Percentiles rank a stretch among this genome's conserved stretches.
Conservation (phyloP, 2,888 invertebrate species). For the Thereva unica region DNA sequence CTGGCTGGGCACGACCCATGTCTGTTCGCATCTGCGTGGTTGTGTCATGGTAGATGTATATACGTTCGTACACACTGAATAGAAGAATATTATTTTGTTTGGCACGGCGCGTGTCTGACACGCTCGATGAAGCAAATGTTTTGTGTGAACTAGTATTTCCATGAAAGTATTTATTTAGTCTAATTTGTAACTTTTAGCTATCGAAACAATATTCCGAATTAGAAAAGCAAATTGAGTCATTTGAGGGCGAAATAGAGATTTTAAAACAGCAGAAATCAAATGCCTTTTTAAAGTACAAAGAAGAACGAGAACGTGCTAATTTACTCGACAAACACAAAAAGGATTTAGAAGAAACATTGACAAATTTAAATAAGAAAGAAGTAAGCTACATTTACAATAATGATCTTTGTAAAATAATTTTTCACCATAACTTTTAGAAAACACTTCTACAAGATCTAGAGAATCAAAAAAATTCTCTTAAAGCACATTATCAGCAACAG, state of each 20-base stretch:
- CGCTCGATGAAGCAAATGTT: no score
- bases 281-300: constrained; percentile 61
- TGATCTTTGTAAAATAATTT: constrained; percentile 30
- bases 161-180: background rate
- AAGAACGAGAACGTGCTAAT: constrained; percentile 59
- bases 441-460: constrained; percentile 63
- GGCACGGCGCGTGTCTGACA: no score
- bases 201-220: constrained; percentile 64
- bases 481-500: constrained; percentile 78
- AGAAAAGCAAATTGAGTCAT: constrained; percentile 64
- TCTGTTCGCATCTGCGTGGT: no score
- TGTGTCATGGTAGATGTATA: no score
- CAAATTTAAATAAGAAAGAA: constrained; percentile 64
- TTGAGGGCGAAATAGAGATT: constrained; percentile 54
- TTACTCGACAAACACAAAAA: constrained; percentile 63
- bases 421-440: constrained; percentile 55
- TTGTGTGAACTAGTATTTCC: background rate
- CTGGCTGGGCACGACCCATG: no score
- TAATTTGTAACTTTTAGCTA: constrained; percentile 43
- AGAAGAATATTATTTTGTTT: no score
- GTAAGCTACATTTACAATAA: constrained; percentile 53
- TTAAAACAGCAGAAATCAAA: constrained; percentile 60
- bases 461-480: constrained; percentile 68
- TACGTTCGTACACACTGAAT: no score
- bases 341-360: constrained; percentile 60